phyloP scores from a whole-genome alignment of 1,140 invertebrate species.

The Drosophila arizonae region DNA sequence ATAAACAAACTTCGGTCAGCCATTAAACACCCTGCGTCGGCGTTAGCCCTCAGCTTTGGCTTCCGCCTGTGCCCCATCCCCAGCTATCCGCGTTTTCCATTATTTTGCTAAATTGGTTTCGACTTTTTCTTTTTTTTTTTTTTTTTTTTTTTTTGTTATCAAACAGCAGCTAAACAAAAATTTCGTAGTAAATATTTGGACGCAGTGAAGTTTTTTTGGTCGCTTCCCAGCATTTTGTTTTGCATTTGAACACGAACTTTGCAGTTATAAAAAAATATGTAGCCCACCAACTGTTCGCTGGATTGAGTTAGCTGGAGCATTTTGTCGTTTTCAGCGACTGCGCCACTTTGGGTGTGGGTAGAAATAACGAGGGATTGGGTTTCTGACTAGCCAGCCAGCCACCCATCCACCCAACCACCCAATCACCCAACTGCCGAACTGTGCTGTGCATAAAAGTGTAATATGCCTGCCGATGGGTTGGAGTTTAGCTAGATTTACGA shows the following conservation, averaged over 20 bases:
- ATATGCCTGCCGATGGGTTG: slow-evolving; percentile 44
- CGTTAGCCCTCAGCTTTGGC: background rate
- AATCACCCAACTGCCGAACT: background rate
- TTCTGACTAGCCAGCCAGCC: background rate
- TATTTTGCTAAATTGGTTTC: slow-evolving; percentile 67
- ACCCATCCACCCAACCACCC: background rate
- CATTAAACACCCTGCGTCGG: slow-evolving; percentile 1
- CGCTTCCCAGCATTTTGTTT: slow-evolving; percentile 33
- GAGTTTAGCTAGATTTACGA: slow-evolving; percentile 64
- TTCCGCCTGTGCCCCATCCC: background rate
- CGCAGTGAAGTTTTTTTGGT: slow-evolving; percentile 6
- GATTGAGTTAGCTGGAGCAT: background rate
- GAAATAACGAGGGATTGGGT: background rate
- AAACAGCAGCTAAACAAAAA: slow-evolving; percentile 28
- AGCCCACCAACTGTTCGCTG: background rate
- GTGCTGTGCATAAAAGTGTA: slow-evolving; percentile 62
- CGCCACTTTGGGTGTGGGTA: background rate
- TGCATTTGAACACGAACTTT: slow-evolving; percentile 54
- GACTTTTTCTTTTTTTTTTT: slow-evolving; percentile 18
- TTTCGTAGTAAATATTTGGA: slow-evolving; percentile 47
- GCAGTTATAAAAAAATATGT: slow-evolving; percentile 46
- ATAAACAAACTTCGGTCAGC: slow-evolving; percentile 36
- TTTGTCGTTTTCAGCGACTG: background rate
- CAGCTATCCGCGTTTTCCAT: slow-evolving; percentile 53
- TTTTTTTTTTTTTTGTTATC: slow-evolving; percentile 8